Conservation (phyloP, 2,797 vertebrate genomes). For the Simalia tracyae region DNA sequence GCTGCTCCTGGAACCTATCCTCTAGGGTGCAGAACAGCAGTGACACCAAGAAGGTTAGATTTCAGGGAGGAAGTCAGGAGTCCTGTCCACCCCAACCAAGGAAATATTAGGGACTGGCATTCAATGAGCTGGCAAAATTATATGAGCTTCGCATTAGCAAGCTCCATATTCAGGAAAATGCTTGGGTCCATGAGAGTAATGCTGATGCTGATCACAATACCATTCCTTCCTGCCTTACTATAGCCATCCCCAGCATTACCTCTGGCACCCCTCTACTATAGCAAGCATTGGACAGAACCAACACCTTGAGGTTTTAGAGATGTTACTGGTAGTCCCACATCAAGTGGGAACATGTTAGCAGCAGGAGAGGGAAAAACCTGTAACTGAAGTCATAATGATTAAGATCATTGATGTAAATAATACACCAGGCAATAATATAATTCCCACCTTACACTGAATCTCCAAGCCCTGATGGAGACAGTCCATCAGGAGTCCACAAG, state of each 20-base stretch:
- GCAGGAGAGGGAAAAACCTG: neutral
- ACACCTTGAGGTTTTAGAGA: constrained; percentile 36
- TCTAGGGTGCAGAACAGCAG: neutral
- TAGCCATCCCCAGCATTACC: neutral
- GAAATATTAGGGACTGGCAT: no score
- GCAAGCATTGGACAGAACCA: constrained; percentile 25
- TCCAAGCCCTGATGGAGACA: constrained; percentile 31
- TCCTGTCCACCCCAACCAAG: no score
- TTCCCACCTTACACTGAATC: constrained; percentile 28
- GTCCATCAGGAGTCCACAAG: neutral
- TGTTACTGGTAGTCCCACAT: constrained; percentile 32
- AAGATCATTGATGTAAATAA: neutral
- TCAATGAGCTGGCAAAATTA: no score
- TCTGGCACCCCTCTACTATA: neutral
- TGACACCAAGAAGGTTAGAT: neutral
- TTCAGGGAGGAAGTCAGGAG: neutral
- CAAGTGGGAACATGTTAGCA: constrained; percentile 26
- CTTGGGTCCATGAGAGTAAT: no score
- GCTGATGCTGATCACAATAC: no score
- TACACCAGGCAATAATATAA: neutral
- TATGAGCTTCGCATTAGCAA: no score
- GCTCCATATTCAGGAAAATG: no score
- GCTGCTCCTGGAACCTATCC: neutral
- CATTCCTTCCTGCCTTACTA: no score
- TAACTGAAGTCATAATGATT: neutral